A percentile compares a stretch with the other conserved stretches of the same genome.
These are phyloP conservation scores for Drosophila lowei DNA, from an alignment of 1,140 invertebrate species.

Conservation along the genomic window DNA sequence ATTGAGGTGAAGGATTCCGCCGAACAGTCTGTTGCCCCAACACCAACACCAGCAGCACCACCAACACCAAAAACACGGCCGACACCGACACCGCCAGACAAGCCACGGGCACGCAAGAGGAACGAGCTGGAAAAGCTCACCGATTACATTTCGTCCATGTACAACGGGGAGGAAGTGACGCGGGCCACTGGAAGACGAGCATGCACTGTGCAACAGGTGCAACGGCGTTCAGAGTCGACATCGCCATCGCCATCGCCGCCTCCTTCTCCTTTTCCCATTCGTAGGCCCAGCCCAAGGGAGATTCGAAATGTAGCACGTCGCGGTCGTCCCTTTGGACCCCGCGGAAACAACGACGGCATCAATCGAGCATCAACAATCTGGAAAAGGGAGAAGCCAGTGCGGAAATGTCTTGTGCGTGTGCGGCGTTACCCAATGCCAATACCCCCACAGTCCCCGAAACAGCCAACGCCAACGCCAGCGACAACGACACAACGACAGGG, in stretches of 20 bases:
- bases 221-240: neutral
- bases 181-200: constrained; percentile 83
- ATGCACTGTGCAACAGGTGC: constrained; percentile 57
- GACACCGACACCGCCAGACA: neutral
- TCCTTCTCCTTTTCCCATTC: neutral
- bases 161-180: constrained; percentile 85
- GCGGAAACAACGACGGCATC: neutral
- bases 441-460: too few species aligned
- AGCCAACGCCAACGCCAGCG: too few species aligned
- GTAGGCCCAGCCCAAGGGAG: neutral
- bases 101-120: constrained; percentile 25
- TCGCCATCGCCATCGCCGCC: neutral
- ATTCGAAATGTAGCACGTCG: constrained; percentile 57
- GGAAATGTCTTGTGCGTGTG: too few species aligned
- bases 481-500: neutral
- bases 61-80: too few species aligned
- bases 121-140: constrained; percentile 86
- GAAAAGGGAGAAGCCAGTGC: too few species aligned
- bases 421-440: too few species aligned
- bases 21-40: neutral
- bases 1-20: neutral
- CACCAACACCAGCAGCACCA: too few species aligned
- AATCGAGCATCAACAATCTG: constrained; percentile 7
- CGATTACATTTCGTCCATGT: constrained; percentile 84
- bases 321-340: constrained; percentile 15